These are phyloP conservation scores for Stenchaetothrips biformis DNA, from an alignment of 2,888 invertebrate species.

Conservation along the genomic window DNA sequence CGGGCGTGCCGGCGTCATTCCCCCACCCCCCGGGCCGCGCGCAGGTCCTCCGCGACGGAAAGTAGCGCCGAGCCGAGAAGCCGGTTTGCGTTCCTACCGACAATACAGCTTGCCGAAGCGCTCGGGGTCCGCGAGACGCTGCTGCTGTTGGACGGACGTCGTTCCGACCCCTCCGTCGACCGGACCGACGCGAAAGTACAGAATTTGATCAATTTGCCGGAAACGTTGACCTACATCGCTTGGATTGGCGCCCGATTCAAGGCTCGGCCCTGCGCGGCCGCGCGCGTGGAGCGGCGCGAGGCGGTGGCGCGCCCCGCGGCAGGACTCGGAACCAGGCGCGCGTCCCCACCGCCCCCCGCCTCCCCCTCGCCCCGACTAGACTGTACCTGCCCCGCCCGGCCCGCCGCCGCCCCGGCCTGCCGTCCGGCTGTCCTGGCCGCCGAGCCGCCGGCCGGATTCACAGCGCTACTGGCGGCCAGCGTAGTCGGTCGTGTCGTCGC, in stretches of 20 bases:
- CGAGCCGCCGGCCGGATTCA: background rate
- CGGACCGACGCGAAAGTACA: too few species aligned
- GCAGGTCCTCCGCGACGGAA: background rate
- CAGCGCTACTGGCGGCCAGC: background rate
- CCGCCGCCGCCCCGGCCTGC: too few species aligned
- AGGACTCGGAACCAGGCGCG: too few species aligned
- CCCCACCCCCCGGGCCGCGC: background rate
- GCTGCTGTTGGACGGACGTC: too few species aligned
- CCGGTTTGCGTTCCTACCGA: background rate
- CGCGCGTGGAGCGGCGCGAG: background rate
- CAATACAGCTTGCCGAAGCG: background rate
- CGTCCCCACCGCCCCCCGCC: too few species aligned
- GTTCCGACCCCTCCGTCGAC: too few species aligned
- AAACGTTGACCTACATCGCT: constrained; percentile 23
- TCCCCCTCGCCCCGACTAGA: too few species aligned
- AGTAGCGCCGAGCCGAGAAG: background rate
- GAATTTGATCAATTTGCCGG: background rate
- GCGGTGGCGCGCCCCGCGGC: background rate
- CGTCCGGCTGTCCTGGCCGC: background rate
- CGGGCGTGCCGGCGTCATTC: background rate
- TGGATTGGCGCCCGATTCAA: constrained; percentile 18
- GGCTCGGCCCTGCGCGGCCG: too few species aligned
- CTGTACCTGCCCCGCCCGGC: too few species aligned
- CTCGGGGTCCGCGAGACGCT: too few species aligned
- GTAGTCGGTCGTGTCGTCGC: background rate